phyloP scores from a whole-genome alignment of 2,888 invertebrate species.

The Epsilonema sp. region DNA sequence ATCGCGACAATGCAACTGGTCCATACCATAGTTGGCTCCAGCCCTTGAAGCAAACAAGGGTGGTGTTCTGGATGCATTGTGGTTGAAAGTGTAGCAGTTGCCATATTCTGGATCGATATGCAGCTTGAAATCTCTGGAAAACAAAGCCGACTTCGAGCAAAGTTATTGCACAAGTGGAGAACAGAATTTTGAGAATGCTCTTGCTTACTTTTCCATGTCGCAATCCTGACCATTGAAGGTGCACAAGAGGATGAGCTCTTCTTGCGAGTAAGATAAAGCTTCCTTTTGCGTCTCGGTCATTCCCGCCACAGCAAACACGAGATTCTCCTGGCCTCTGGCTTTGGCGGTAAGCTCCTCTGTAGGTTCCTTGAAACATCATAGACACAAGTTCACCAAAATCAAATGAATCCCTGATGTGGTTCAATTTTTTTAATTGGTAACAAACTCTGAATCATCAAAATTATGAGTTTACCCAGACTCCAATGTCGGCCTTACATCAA shows the following conservation, averaged over 20 bases:
- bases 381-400: too few species aligned
- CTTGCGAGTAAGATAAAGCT: conserved; percentile 10
- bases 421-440: too few species aligned
- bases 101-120: conserved; percentile 26
- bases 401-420: too few species aligned
- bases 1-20: too few species aligned
- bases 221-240: conserved; percentile 27
- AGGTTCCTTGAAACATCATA: too few species aligned
- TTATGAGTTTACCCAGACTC: too few species aligned
- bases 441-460: too few species aligned
- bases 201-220: conserved; percentile 20
- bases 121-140: conserved; percentile 20
- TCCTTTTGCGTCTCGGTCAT: conserved; percentile 13
- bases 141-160: too few species aligned
- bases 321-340: conserved; percentile 23
- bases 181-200: too few species aligned
- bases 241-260: conserved; percentile 25
- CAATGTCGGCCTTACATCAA: conserved; percentile 12
- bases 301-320: conserved; percentile 25
- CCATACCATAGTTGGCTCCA: conserved; percentile 27
- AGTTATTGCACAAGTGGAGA: too few species aligned
- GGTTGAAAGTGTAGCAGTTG: conserved; percentile 26
- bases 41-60: conserved; percentile 22
- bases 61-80: too few species aligned
- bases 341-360: conserved; percentile 25